Base-by-base conservation (phyloP, 2,888 invertebrate genomes). In the Oegoconia quadripuncta region DNA sequence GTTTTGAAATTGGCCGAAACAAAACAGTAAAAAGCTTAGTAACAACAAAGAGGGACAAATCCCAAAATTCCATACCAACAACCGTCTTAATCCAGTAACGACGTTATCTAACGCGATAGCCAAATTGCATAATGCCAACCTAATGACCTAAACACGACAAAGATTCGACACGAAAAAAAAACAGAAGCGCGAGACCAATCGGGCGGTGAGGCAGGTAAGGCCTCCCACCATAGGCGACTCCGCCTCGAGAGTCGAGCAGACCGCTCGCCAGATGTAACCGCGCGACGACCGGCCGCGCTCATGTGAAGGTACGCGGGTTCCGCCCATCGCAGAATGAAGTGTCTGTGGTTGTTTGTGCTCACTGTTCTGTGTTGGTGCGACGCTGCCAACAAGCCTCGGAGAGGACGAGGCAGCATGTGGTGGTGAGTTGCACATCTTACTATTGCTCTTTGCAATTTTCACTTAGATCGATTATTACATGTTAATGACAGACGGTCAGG, bases 321-420 rank as follows among this genome's bases (percentile, higher is more conserved):
- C 81, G 81, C 81, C 83, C 82, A 70, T 81, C 65, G 64, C 67
- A 80, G 65, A 67, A 88, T 84, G 88, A 81, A 83, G 84, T 87
- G 87, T 71, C 64, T 82, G 83, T 88, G 90, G 68, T 80, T 89
- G 66, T 78, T 83, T 69, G 86, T 84, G 78, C 76, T 89, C 65
- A 74, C 88, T 51, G 79, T 89, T 73, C 60, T 87, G 82, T 84
- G 84, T 76, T 80, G 84, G 70, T 78, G 81, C 71, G 77, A 80
- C 73, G 75, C 79, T 52, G 79, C 74, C 56, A 91, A 89, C 69
- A 93, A 93, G 69, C 89, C 90, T 58, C 91, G 93, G 72, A 89
- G 95, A 71, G 95, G 95, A 66, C 91, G 95, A 68, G 95, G 96
- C 74, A 95, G 95, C 62, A 95, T 95, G 93, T 96, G 96, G 96